Conservation (phyloP, 2,888 invertebrate species). For the Matsumyia berberina region DNA sequence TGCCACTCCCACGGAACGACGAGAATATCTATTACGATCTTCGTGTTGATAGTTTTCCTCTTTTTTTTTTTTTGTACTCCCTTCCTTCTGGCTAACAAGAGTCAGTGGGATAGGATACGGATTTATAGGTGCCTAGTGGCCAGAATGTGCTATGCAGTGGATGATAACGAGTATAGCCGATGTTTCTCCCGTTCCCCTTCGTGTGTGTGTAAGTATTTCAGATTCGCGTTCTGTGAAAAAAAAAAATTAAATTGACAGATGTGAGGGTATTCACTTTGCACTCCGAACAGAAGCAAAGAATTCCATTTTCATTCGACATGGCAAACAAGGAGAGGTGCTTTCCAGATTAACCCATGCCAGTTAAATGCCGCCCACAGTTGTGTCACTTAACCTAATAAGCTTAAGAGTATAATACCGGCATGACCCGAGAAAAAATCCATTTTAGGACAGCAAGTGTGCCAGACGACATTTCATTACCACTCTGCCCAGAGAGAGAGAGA, state of each 20-base stretch:
- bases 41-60: constrained; percentile 59
- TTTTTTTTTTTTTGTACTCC: neutral
- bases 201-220: constrained; percentile 2
- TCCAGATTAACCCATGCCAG: constrained; percentile 11
- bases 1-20: constrained; percentile 40
- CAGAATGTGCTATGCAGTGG: constrained; percentile 44
- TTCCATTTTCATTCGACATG: neutral
- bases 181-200: neutral
- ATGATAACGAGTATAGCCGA: constrained; percentile 51
- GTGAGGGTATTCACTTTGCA: constrained; percentile 35
- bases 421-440: constrained; percentile 12
- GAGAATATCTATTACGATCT: constrained; percentile 55
- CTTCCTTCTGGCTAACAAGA: constrained; percentile 8
- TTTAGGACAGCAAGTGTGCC: constrained; percentile 37
- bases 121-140: constrained; percentile 42
- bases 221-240: constrained; percentile 4
- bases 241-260: constrained; percentile 55
- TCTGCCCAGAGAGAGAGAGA: no score
- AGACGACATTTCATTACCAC: constrained; percentile 34
- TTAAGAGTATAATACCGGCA: constrained; percentile 21
- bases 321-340: constrained; percentile 9
- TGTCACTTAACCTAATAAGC: constrained; percentile 37
- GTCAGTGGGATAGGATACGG: constrained; percentile 30
- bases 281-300: neutral
- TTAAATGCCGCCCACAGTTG: neutral